Conservation (phyloP, 2,888 invertebrate genomes). For the Homarus gammarus region DNA sequence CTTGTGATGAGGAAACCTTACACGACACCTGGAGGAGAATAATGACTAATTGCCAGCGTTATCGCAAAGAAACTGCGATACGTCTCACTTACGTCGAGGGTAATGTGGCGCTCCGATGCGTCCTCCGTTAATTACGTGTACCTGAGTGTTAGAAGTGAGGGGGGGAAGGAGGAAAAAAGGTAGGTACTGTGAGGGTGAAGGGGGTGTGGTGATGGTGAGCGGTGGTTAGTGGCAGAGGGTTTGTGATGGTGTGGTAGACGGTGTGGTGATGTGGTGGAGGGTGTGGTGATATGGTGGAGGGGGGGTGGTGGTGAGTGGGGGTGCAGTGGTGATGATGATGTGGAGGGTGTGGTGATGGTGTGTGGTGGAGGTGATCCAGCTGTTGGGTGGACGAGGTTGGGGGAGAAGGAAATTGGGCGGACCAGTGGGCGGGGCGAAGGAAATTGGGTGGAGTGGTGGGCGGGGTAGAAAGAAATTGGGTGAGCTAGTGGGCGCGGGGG, state of each 20-base stretch:
- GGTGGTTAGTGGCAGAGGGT: no score
- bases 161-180: no score
- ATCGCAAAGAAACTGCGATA: constrained; percentile 21
- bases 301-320: background rate
- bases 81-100: constrained; percentile 22
- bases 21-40: no score
- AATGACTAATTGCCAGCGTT: constrained; percentile 16
- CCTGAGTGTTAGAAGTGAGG: background rate
- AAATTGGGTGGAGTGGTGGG: no score
- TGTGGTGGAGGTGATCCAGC: background rate
- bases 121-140: background rate
- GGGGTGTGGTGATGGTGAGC: no score
- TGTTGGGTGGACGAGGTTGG: background rate
- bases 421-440: no score
- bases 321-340: background rate
- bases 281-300: background rate
- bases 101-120: background rate
- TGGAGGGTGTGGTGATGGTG: background rate
- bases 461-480: no score
- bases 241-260: background rate
- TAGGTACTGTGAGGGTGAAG: no score
- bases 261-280: background rate
- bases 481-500: no score
- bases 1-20: no score
- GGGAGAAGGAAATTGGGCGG: no score